phyloP scores from a whole-genome alignment of 1,140 invertebrate genomes.

The Epicauta chinensis region DNA sequence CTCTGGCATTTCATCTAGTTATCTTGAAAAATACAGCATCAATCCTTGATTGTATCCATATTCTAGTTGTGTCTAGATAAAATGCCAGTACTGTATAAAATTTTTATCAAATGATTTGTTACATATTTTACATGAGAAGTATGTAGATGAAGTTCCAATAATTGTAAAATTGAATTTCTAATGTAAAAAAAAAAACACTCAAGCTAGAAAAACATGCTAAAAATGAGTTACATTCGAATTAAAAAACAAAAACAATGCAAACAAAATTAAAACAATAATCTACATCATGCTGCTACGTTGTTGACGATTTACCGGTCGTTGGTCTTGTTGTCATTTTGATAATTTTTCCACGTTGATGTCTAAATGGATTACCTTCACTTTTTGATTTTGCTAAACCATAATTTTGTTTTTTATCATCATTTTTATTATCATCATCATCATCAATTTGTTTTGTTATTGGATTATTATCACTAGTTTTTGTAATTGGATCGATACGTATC shows the following conservation, averaged over 20 bases:
- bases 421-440: background rate
- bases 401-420: slow-evolving; percentile 15
- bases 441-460: slow-evolving; percentile 22
- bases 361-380: slow-evolving; percentile 40
- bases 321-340: slow-evolving; percentile 34
- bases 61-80: too few species aligned
- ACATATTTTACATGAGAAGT: too few species aligned
- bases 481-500: too few species aligned
- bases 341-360: slow-evolving; percentile 37
- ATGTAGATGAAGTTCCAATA: too few species aligned
- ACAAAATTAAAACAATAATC: background rate
- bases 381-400: slow-evolving; percentile 37
- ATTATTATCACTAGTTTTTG: too few species aligned
- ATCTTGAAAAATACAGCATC: too few species aligned
- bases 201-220: background rate
- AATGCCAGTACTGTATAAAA: too few species aligned
- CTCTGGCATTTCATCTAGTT: too few species aligned
- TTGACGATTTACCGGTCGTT: slow-evolving; percentile 1
- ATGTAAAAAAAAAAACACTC: background rate
- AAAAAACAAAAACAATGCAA: background rate
- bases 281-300: slow-evolving; percentile 8
- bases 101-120: too few species aligned
- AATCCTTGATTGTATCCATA: too few species aligned
- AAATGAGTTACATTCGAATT: too few species aligned
- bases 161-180: background rate